Percentiles rank a stretch among this genome's conserved stretches.
Evolutionary conservation across 1,140 invertebrate species (phyloP).

Genomic region (Aphelinus certus): DNA sequence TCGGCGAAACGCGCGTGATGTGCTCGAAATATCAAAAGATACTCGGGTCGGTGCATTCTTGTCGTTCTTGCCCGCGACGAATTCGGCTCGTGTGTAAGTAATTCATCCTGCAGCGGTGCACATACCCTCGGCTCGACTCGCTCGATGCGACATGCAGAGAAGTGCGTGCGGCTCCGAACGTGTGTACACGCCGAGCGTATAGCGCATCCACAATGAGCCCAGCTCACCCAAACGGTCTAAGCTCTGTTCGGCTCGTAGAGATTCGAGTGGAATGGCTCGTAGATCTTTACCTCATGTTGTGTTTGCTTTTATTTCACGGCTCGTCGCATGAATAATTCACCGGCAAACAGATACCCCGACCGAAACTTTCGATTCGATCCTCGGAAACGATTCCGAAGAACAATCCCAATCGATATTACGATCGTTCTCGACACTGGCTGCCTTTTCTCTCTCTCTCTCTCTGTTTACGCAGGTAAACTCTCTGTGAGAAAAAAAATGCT

Average conservation of each 20-base stretch:
- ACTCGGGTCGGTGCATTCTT: neutral
- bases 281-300: too few species aligned
- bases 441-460: too few species aligned
- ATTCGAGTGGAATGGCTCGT: too few species aligned
- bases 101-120: neutral
- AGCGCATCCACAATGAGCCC: conserved; percentile 24
- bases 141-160: conserved; percentile 16
- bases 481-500: too few species aligned
- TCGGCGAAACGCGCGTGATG: neutral
- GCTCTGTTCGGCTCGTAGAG: neutral
- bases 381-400: too few species aligned
- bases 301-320: too few species aligned
- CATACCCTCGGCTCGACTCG: neutral
- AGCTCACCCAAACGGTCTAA: conserved; percentile 7
- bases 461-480: too few species aligned
- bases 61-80: neutral
- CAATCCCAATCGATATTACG: too few species aligned
- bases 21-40: conserved; percentile 1
- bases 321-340: too few species aligned
- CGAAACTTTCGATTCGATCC: too few species aligned
- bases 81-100: conserved; percentile 4
- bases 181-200: neutral
- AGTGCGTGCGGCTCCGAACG: conserved; percentile 3
- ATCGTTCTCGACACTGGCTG: too few species aligned
- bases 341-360: too few species aligned